These are phyloP conservation scores for Deroplatys truncata DNA, from an alignment of 2,888 invertebrate species.

Conservation along the genomic window DNA sequence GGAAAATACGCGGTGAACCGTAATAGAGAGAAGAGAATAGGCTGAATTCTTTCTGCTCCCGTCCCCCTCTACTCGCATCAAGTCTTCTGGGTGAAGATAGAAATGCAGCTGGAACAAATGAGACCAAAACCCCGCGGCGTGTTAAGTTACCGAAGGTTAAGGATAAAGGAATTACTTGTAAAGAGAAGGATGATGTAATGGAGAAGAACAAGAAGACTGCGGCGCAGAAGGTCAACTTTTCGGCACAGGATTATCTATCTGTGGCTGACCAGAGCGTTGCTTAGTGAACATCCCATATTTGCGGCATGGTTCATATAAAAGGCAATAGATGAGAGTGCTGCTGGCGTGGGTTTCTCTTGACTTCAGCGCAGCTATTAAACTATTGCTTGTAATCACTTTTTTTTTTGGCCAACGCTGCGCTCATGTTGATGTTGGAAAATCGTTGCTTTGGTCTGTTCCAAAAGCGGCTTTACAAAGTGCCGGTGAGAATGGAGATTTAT, in stretches of 20 bases:
- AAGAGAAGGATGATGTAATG: too few relatives aligned
- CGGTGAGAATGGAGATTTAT: background rate
- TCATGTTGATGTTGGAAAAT: too few relatives aligned
- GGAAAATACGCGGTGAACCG: background rate
- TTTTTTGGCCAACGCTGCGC: background rate
- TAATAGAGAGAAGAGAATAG: background rate
- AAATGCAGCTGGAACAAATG: background rate
- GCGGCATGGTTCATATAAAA: background rate
- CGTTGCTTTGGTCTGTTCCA: background rate
- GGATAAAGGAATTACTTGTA: too few relatives aligned
- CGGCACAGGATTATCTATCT: background rate
- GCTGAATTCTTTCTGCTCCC: background rate
- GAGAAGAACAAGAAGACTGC: too few relatives aligned
- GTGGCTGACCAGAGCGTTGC: background rate
- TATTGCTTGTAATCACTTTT: background rate
- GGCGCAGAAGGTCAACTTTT: background rate
- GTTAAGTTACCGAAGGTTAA: background rate
- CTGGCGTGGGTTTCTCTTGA: background rate
- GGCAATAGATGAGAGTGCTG: background rate
- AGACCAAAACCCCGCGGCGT: background rate
- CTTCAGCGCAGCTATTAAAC: background rate
- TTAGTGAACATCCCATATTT: background rate
- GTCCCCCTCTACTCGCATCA: background rate
- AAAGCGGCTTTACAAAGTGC: background rate
- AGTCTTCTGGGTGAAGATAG: background rate